These are phyloP conservation scores for Mimas tiliae DNA, from an alignment of 2,888 invertebrate genomes.

Conservation along the genomic window DNA sequence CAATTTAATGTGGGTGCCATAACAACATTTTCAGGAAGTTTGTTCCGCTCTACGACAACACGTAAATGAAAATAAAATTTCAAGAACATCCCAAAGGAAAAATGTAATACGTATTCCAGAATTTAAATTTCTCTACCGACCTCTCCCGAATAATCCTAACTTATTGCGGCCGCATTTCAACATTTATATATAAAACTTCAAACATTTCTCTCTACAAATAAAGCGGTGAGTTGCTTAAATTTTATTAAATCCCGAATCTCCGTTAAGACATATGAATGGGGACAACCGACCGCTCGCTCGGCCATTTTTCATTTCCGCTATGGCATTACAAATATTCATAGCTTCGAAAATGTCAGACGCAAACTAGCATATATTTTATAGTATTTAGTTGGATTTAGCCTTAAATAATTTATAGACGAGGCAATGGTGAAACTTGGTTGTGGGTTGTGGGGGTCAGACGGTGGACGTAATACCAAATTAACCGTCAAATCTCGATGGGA, in stretches of 20 bases:
- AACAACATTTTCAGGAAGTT: no score
- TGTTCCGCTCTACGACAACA: no score
- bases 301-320: slow-evolving; percentile 3
- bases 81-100: no score
- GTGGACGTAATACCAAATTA: no score
- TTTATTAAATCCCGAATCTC: background rate
- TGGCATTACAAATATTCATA: background rate
- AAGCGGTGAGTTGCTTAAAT: background rate
- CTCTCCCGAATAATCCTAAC: slow-evolving; percentile 6
- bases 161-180: slow-evolving; percentile 10
- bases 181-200: background rate
- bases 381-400: background rate
- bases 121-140: background rate
- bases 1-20: no score
- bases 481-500: no score
- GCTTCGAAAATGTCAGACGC: background rate
- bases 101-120: background rate
- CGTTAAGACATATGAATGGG: slow-evolving; percentile 8
- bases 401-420: background rate
- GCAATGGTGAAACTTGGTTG: no score
- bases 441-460: no score
- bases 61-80: no score
- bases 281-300: background rate
- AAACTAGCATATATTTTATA: background rate
- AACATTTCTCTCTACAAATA: background rate